Base-by-base conservation (phyloP, 2,888 invertebrate genomes). In the Branchellion lobata region DNA sequence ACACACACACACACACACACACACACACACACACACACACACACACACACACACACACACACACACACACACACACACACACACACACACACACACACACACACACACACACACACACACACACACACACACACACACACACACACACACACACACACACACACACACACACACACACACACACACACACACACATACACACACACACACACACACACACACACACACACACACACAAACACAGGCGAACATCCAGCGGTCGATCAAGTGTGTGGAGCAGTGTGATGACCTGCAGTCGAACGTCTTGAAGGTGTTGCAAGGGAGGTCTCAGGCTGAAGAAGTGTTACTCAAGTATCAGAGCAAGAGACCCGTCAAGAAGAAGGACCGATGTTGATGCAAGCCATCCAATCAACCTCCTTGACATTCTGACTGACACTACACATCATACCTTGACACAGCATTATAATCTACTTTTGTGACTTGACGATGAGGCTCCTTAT, bases 171-270 rank as follows among this genome's bases (percentile, higher is more conserved):
- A 57, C 61, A 57, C 61, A 57, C 61, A 57, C 61, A 57, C 61
- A 57, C 61, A 57, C 61, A 57, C 61, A 57, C 61, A 57, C 61
- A 57, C 61, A 57, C 61, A 57, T n/a, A 57, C 61, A 57, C 61
- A 57, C 61, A 57, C 61, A 57, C 61, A 57, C 61, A 57, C 61
- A 57, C 61, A 57, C 61, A 57, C 61, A 57, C 61, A 57, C 61
- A 57, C 61, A 57, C 61, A 57, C 61, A 57, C 61, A 57, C 61
- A 40, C 2, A 5, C 53, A 29, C 33, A 3, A 1, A 85, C 90
- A 69, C 90, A 96, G 93, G 96, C 95, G 76, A 96, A 96, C 88
- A 92, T 95, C 87, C 96, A 97, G 89, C 91, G 96, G 78, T 94
- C 95, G 87, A 94, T 93, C 89, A 92, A 96, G 82, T 93, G 96